Evolutionary conservation across 2,888 invertebrate genomes (phyloP).

Genomic region (Drosophila paranaensis): DNA sequence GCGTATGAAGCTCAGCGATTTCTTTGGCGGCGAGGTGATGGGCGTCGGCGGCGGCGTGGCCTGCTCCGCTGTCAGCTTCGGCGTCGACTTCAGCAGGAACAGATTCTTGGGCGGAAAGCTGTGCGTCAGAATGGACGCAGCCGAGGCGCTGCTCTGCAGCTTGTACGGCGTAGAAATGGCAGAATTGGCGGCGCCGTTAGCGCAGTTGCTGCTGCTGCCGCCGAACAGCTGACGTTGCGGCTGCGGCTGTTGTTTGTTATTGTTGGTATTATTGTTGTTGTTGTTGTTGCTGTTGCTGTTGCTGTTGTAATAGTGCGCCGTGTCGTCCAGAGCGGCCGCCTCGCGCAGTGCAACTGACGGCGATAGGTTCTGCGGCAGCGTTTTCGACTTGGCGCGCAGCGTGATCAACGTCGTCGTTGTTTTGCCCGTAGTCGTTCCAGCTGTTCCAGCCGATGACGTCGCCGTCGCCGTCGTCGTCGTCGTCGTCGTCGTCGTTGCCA

Average conservation of each 20-base stretch:
- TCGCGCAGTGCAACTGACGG: conserved; percentile 81
- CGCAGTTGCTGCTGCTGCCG: conserved; percentile 70
- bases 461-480: conserved; percentile 44
- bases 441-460: conserved; percentile 24
- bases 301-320: conserved; percentile 29
- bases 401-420: conserved; percentile 67
- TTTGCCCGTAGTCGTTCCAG: conserved; percentile 38
- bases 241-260: conserved; percentile 24
- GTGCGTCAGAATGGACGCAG: conserved; percentile 78
- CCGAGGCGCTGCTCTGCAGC: conserved; percentile 63
- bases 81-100: conserved; percentile 84
- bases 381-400: conserved; percentile 87
- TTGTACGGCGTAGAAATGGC: conserved; percentile 57
- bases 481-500: conserved; percentile 59
- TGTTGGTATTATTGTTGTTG: background rate
- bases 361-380: conserved; percentile 87
- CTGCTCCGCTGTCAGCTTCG: conserved; percentile 41
- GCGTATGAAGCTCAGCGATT: conserved; percentile 88
- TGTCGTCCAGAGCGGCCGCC: conserved; percentile 73
- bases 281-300: conserved; percentile 19
- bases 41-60: conserved; percentile 28
- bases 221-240: conserved; percentile 73
- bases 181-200: conserved; percentile 7
- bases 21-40: conserved; percentile 85
- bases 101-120: conserved; percentile 85